Percentiles rank a stretch among this genome's conserved stretches.
These are phyloP conservation scores for Hemicordylus capensis DNA, from an alignment of 2,113 vertebrate genomes.

Conservation along the genomic window DNA sequence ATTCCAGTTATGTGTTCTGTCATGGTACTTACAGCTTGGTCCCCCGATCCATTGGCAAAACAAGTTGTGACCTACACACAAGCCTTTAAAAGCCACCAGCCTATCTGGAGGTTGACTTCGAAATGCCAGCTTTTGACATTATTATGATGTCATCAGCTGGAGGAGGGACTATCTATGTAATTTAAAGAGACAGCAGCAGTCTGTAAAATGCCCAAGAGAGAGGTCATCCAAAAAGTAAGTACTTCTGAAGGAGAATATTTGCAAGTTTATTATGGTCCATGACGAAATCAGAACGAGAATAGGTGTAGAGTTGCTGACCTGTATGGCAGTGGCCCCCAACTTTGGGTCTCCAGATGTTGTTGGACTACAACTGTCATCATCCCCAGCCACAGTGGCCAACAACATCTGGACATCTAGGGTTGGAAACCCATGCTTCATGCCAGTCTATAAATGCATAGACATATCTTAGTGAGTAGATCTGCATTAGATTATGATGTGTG, in stretches of 20 bases:
- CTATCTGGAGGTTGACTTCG: not conserved
- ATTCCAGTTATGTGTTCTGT: too few species aligned
- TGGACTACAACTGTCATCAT: too few species aligned
- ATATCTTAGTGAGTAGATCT: not conserved
- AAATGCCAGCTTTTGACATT: not conserved
- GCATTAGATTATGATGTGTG: not conserved
- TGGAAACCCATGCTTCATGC: too few species aligned
- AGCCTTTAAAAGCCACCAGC: not conserved
- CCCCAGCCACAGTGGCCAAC: too few species aligned
- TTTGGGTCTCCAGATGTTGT: too few species aligned
- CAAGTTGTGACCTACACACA: not conserved
- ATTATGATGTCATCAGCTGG: constrained; percentile 26
- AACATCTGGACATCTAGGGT: too few species aligned
- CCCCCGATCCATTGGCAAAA: too few species aligned
- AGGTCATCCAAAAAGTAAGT: constrained; percentile 21
- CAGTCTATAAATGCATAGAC: not conserved
- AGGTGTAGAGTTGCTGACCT: too few species aligned
- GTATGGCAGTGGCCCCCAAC: too few species aligned
- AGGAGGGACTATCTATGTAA: not conserved
- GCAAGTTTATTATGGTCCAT: too few species aligned
- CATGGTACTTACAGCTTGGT: not conserved
- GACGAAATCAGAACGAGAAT: too few species aligned
- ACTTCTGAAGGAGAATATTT: not conserved
- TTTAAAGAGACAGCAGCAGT: constrained; percentile 19
- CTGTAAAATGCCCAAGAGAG: not conserved